Conservation (phyloP, 1,140 invertebrate genomes). For the Apis dorsata region DNA sequence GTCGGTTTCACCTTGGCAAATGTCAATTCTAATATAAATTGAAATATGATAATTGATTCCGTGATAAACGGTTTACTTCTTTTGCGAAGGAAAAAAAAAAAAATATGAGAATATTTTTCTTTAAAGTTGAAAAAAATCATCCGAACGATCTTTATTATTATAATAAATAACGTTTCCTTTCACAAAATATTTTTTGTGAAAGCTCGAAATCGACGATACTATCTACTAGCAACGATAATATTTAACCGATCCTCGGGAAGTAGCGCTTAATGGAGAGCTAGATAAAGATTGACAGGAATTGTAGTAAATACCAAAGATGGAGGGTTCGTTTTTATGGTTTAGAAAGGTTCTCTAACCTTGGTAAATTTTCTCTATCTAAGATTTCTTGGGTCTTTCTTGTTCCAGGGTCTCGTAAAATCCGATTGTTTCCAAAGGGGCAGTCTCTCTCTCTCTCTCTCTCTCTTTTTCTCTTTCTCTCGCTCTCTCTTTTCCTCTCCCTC, state of each 20-base stretch:
- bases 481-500: too few species aligned
- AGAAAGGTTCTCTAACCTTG: neutral
- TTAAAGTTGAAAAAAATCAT: too few species aligned
- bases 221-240: neutral
- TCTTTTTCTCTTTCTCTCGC: too few species aligned
- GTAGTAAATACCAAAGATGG: neutral
- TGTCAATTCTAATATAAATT: too few species aligned
- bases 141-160: too few species aligned
- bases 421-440: constrained; percentile 10
- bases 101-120: too few species aligned
- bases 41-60: too few species aligned
- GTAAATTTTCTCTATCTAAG: neutral
- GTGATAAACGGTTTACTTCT: too few species aligned
- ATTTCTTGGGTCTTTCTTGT: neutral
- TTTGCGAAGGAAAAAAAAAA: too few species aligned
- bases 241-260: neutral
- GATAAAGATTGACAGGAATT: neutral
- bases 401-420: neutral
- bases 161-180: neutral
- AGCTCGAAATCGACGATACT: neutral
- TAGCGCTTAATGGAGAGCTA: neutral
- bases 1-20: too few species aligned
- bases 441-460: too few species aligned
- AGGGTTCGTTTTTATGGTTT: constrained; percentile 10
- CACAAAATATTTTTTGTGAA: neutral